Conservation (phyloP, 1,140 invertebrate species). For the Sitodiplosis mosellana region DNA sequence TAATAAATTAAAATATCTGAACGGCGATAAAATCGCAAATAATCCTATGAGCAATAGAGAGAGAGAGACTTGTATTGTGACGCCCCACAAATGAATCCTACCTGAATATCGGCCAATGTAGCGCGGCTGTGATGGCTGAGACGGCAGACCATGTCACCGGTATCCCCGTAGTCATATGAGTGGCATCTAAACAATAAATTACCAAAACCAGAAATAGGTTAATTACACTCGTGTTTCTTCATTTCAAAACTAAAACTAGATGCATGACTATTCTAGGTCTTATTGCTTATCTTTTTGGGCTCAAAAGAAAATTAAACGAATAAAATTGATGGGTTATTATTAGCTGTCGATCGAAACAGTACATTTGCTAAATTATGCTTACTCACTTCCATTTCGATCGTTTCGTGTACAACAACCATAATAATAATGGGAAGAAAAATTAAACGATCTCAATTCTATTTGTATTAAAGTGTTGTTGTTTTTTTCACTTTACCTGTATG, state of each 20-base stretch:
- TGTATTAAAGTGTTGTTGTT: too few relatives aligned
- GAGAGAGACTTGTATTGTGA: too few relatives aligned
- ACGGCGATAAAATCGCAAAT: not conserved
- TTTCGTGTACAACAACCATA: not conserved
- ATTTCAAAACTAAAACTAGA: not conserved
- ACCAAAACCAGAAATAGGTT: too few relatives aligned
- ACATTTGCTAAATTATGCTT: not conserved
- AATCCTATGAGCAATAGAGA: too few relatives aligned
- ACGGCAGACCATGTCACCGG: slow-evolving; percentile 79
- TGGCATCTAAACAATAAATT: slow-evolving; percentile 43
- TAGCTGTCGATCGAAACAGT: not conserved
- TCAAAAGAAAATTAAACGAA: not conserved
- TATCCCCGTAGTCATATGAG: slow-evolving; percentile 84
- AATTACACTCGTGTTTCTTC: not conserved
- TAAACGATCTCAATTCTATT: too few relatives aligned
- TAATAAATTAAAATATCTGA: not conserved
- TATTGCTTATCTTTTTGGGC: not conserved
- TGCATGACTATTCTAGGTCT: not conserved
- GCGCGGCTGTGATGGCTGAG: slow-evolving; percentile 78
- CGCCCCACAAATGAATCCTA: slow-evolving; percentile 20
- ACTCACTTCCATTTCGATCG: not conserved
- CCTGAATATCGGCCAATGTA: slow-evolving; percentile 73
- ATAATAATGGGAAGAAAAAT: not conserved
- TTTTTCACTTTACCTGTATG: slow-evolving; percentile 34
- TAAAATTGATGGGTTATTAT: not conserved